Conservation (phyloP, 2,113 vertebrate species). For the Muntiacus reevesi region DNA sequence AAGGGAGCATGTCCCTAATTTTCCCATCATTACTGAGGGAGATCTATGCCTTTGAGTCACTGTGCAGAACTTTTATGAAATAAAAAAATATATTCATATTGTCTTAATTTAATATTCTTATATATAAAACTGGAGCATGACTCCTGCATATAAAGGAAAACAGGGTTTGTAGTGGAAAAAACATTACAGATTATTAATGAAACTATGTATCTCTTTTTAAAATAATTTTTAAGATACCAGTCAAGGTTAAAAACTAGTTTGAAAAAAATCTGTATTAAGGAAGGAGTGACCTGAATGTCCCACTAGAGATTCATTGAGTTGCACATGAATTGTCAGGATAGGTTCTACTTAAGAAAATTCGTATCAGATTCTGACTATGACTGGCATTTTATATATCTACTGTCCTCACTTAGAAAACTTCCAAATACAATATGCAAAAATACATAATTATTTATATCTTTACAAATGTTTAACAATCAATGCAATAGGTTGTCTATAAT, state of each 20-base stretch:
- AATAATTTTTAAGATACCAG: neutral
- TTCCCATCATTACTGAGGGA: conserved; percentile 9
- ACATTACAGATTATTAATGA: neutral
- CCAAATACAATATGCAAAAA: neutral
- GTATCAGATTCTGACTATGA: neutral
- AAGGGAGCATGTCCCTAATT: neutral
- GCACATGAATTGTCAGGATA: neutral
- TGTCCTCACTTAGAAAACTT: neutral
- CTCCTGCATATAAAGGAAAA: neutral
- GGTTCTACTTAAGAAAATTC: neutral
- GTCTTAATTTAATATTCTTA: conserved; percentile 36
- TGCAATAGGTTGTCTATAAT: neutral
- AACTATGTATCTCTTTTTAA: neutral
- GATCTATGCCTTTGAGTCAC: neutral
- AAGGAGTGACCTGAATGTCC: neutral
- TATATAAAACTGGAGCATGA: neutral
- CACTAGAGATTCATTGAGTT: neutral
- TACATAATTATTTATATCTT: neutral
- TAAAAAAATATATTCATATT: conserved; percentile 25
- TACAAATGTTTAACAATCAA: neutral
- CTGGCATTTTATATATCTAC: neutral
- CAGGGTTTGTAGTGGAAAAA: neutral
- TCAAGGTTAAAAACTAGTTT: neutral
- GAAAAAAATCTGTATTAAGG: neutral
- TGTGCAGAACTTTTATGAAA: conserved; percentile 20